Conservation (phyloP, 2,113 vertebrate genomes). For the Pandion haliaetus region DNA sequence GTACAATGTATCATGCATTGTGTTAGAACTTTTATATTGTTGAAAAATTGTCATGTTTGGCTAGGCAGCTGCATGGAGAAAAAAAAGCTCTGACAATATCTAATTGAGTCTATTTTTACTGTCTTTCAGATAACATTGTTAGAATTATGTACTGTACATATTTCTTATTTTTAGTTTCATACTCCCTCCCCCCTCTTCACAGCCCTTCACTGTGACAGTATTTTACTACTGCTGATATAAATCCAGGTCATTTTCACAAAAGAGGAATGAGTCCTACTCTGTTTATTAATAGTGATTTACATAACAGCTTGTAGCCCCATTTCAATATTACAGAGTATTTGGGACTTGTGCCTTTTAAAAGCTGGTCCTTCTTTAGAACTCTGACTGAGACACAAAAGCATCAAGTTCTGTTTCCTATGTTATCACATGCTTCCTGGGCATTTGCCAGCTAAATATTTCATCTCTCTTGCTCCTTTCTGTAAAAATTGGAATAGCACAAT, state of each 20-base stretch:
- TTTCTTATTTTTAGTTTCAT: slow-evolving; percentile 68
- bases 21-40: slow-evolving; percentile 73
- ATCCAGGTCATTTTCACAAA: slow-evolving; percentile 25
- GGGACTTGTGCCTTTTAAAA: background rate
- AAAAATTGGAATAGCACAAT: background rate
- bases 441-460: background rate
- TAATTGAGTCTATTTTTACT: slow-evolving; percentile 82
- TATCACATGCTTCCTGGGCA: background rate
- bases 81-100: slow-evolving; percentile 80
- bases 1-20: slow-evolving; percentile 62
- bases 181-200: slow-evolving; percentile 3
- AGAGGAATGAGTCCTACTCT: background rate
- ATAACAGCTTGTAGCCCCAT: too few relatives aligned
- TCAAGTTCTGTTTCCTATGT: background rate
- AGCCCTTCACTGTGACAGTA: slow-evolving; percentile 8
- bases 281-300: too few relatives aligned
- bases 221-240: slow-evolving; percentile 21
- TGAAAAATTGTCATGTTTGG: slow-evolving; percentile 81
- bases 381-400: background rate
- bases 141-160: slow-evolving; percentile 73
- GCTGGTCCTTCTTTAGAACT: background rate
- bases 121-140: slow-evolving; percentile 74
- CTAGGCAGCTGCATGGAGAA: slow-evolving; percentile 78
- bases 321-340: too few relatives aligned
- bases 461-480: background rate